phyloP scores from a whole-genome alignment of 1,140 invertebrate genomes.

The Bombus huntii region DNA sequence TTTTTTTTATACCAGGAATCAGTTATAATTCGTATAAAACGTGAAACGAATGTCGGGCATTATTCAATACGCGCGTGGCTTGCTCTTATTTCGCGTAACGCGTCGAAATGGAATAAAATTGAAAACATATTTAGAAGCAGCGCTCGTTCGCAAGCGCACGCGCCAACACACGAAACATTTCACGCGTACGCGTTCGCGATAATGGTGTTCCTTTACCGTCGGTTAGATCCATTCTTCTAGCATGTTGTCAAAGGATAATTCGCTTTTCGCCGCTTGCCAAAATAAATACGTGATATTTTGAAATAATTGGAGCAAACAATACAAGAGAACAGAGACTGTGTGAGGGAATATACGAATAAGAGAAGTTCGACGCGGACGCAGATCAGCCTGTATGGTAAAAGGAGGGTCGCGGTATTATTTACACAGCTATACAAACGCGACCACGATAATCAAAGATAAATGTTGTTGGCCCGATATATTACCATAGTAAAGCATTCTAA shows the following conservation, averaged over 20 bases:
- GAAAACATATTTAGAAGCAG: neutral
- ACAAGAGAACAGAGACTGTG: neutral
- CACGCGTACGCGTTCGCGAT: neutral
- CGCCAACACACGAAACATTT: neutral
- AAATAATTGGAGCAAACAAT: constrained; percentile 31
- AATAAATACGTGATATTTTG: constrained; percentile 15
- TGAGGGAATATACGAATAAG: neutral
- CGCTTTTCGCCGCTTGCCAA: neutral
- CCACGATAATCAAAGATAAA: constrained; percentile 74
- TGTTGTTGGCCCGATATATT: constrained; percentile 62
- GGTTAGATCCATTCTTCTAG: neutral
- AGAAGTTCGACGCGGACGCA: neutral
- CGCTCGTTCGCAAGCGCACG: neutral
- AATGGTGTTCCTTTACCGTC: neutral
- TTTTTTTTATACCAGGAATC: too few species aligned
- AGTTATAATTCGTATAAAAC: constrained; percentile 4
- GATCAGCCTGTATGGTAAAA: neutral
- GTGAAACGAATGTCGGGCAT: neutral
- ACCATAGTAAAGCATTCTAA: constrained; percentile 32
- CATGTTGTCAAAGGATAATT: neutral
- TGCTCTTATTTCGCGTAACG: constrained; percentile 1
- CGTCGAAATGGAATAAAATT: constrained; percentile 17
- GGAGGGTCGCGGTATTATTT: constrained; percentile 56
- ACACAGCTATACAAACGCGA: constrained; percentile 61
- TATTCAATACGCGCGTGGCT: neutral